These are phyloP conservation scores for Caerostris darwini DNA, from an alignment of 1,140 invertebrate species.

Conservation along the genomic window DNA sequence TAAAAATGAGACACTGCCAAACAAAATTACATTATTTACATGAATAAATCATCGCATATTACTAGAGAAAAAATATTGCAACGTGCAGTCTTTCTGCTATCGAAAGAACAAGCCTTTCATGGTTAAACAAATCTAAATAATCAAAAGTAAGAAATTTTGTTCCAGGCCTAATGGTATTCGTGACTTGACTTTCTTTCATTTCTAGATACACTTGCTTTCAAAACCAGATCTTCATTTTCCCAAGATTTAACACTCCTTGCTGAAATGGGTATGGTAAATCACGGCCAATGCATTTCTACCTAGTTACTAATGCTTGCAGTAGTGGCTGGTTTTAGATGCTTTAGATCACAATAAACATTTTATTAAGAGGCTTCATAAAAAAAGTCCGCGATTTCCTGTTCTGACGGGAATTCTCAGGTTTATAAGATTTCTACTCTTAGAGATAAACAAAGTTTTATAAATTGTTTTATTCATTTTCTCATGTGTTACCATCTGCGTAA, in stretches of 20 bases:
- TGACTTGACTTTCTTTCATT: slow-evolving; percentile 48
- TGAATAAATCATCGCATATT: too few relatives aligned
- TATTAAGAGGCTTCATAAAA: too few relatives aligned
- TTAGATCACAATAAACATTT: background rate
- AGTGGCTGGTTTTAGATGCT: slow-evolving; percentile 36
- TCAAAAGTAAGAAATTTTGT: background rate
- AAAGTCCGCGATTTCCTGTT: too few relatives aligned
- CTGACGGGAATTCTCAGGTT: too few relatives aligned
- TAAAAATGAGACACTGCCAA: too few relatives aligned
- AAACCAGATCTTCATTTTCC: slow-evolving; percentile 9
- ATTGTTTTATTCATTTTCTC: too few relatives aligned
- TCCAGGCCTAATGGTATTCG: background rate
- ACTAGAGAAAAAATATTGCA: too few relatives aligned
- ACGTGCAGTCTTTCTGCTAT: background rate
- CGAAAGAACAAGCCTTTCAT: background rate
- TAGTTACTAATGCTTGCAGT: slow-evolving; percentile 17
- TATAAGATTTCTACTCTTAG: too few relatives aligned
- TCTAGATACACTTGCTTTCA: slow-evolving; percentile 40
- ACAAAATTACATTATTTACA: too few relatives aligned
- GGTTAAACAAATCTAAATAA: background rate
- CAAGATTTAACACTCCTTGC: slow-evolving; percentile 13
- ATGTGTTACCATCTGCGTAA: too few relatives aligned
- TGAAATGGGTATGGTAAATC: slow-evolving; percentile 49
- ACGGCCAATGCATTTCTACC: slow-evolving; percentile 15
- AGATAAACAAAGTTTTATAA: too few relatives aligned